Conservation (phyloP, 2,113 vertebrate species). For the Raja brachyura region DNA sequence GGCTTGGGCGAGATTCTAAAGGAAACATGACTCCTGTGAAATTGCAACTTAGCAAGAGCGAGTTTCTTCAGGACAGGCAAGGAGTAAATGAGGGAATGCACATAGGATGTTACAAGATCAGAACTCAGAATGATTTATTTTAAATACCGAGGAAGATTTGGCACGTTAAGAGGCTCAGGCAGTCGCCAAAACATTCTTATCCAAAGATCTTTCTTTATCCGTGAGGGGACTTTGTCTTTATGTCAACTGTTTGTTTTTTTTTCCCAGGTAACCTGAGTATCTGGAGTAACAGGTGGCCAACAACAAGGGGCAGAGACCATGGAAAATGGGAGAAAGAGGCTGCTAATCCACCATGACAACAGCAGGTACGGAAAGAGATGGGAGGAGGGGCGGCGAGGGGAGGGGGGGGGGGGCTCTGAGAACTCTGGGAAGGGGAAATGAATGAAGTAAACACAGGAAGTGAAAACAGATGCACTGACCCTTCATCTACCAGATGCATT, state of each 20-base stretch:
- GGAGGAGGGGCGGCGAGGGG: background rate
- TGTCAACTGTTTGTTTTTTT: constrained; percentile 14
- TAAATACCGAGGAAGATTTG: background rate
- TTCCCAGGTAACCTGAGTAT: constrained; percentile 18
- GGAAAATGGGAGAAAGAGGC: constrained; percentile 22
- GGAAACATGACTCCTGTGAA: background rate
- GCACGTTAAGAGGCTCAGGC: background rate
- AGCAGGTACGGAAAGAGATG: constrained; percentile 19
- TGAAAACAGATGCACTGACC: constrained; percentile 34
- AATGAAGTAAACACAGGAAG: constrained; percentile 20
- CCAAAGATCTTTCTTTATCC: background rate
- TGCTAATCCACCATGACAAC: constrained; percentile 31
- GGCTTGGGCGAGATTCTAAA: background rate
- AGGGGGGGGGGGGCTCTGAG: background rate
- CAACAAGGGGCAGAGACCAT: constrained; percentile 26
- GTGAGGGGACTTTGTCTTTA: background rate
- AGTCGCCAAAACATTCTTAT: constrained; percentile 25
- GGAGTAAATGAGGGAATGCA: background rate
- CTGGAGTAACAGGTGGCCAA: constrained; percentile 26
- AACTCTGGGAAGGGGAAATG: constrained; percentile 19
- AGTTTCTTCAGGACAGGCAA: background rate
- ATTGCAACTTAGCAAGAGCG: background rate
- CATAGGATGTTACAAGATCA: background rate
- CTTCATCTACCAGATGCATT: constrained; percentile 26
- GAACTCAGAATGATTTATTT: background rate